These are phyloP conservation scores for Cynodonichthys magdalenae DNA, from an alignment of 2,797 vertebrate genomes.

Conservation along the genomic window DNA sequence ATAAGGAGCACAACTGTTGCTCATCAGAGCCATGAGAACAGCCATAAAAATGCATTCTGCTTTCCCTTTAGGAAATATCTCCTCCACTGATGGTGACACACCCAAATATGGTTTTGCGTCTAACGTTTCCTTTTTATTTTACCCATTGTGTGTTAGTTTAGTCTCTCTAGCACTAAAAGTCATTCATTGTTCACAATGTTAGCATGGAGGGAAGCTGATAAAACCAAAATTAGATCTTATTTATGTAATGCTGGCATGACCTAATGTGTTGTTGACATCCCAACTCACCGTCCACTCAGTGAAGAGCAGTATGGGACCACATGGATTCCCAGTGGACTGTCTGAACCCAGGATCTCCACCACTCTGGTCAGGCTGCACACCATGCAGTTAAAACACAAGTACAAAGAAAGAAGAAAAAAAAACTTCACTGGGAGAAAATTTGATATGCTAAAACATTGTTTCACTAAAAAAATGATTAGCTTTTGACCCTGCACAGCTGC, in stretches of 20 bases:
- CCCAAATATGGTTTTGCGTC: constrained; percentile 28
- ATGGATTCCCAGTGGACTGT: constrained; percentile 93
- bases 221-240: not conserved
- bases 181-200: not conserved
- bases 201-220: not conserved
- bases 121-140: not conserved
- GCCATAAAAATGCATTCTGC: constrained; percentile 54
- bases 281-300: constrained; percentile 92
- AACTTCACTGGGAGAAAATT: not conserved
- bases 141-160: not conserved
- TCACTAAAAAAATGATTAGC: not conserved
- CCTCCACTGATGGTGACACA: constrained; percentile 37
- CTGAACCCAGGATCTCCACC: constrained; percentile 92
- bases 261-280: not conserved
- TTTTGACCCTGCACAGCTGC: not conserved
- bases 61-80: constrained; percentile 57
- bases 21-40: constrained; percentile 63
- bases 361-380: constrained; percentile 86
- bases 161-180: not conserved
- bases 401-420: constrained; percentile 22
- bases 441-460: not conserved
- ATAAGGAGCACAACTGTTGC: constrained; percentile 30
- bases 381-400: constrained; percentile 44
- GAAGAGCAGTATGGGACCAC: constrained; percentile 96
- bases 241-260: not conserved